Evolutionary conservation across 2,888 invertebrate genomes (phyloP), one percentile per base, ranked within the genome.

Genomic region (Autographa gamma): DNA sequence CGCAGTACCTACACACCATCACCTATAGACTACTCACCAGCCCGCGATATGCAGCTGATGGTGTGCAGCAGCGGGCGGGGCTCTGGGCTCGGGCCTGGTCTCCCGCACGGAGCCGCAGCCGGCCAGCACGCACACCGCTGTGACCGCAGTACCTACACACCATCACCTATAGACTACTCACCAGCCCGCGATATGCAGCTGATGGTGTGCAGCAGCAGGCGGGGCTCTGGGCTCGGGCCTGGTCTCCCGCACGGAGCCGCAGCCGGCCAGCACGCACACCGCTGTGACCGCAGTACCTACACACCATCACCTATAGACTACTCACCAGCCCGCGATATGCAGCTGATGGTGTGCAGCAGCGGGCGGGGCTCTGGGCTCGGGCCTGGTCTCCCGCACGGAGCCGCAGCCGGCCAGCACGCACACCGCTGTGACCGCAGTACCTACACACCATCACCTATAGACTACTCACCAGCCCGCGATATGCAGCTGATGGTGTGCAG

Each of bases 391-490:
- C 25, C 32, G 3, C 5, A 96, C 97, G 80, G 97, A 97, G 76
- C 96, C 96, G 91, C 98, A 98, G 60, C 98, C 98, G 89, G 97
- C 97, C 80, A 98, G 95, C 70, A 98, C 84, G 31, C 96, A 96
- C 16, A 96, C 92, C 0, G 97, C 96, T n/a, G n/a, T n/a, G 32
- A 92, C 91, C 7, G 32, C 3, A 7, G 32, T 32, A 32, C 5
- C 32, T 32, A 32, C n/a, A n/a, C n/a, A n/a, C n/a, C n/a, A n/a
- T n/a, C n/a, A n/a, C n/a, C 32, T 32, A 7, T 7, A 3, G 32
- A 7, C 5, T 32, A 32, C 32, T 32, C 7, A 32, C 3, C 96
- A 96, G 0, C 94, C 87, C 25, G 95, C 79, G 0, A 97, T 92
- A 79, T 97, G 96, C 90, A 97, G 97, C 69, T 96, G 96, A 81